Evolutionary conservation across 2,888 invertebrate genomes (phyloP).

Genomic region (Acrobasis consociella): DNA sequence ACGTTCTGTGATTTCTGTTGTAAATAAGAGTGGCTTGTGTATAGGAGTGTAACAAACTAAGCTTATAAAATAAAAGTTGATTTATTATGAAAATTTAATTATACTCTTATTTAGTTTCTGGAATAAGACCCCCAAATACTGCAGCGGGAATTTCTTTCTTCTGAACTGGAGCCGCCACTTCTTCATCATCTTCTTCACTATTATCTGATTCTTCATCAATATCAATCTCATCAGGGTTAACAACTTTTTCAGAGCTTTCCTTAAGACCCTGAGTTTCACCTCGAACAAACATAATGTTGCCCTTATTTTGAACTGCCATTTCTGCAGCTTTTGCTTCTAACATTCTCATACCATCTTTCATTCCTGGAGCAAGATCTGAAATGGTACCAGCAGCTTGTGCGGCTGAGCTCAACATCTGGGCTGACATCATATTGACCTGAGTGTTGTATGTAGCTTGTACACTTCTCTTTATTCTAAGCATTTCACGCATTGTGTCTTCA

Average conservation of each 20-base stretch:
- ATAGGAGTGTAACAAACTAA: constrained; percentile 53
- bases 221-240: constrained; percentile 94
- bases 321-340: constrained; percentile 92
- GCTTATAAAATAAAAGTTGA: constrained; percentile 57
- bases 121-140: constrained; percentile 92
- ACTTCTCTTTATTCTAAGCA: constrained; percentile 98
- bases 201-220: constrained; percentile 89
- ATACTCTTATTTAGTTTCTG: constrained; percentile 47
- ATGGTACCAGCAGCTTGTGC: constrained; percentile 85
- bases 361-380: constrained; percentile 88
- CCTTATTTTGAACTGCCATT: constrained; percentile 81
- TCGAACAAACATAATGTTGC: constrained; percentile 92
- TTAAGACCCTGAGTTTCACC: constrained; percentile 91
- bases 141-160: constrained; percentile 94
- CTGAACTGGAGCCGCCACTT: constrained; percentile 88
- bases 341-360: constrained; percentile 94
- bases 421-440: constrained; percentile 99
- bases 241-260: constrained; percentile 85
- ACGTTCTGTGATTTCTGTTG: constrained; percentile 69
- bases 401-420: constrained; percentile 95
- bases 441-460: constrained; percentile 99
- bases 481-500: constrained; percentile 99
- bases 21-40: constrained; percentile 61
- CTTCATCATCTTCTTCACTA: constrained; percentile 82
- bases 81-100: constrained; percentile 45